phyloP scores from a whole-genome alignment of 1,140 invertebrate species.

The Tetragonula clypearis region DNA sequence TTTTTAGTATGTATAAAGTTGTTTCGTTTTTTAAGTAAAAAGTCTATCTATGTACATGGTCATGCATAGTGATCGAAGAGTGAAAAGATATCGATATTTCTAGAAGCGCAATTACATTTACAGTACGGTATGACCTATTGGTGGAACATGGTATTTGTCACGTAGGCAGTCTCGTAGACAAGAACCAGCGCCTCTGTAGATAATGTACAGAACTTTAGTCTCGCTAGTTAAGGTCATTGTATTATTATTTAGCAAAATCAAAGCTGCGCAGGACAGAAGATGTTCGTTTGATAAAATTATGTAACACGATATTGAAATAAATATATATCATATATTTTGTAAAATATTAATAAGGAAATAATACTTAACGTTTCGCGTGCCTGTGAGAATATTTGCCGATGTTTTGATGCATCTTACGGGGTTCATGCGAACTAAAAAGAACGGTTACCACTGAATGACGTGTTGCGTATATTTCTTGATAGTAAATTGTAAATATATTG shows the following conservation, averaged over 20 bases:
- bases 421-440: slow-evolving; percentile 57
- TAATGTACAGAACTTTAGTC: slow-evolving; percentile 24
- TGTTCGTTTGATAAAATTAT: not conserved
- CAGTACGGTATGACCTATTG: slow-evolving; percentile 17
- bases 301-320: not conserved
- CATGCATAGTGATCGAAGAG: not conserved
- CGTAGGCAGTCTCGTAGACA: slow-evolving; percentile 66
- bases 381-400: slow-evolving; percentile 18
- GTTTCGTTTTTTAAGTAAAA: not conserved
- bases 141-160: slow-evolving; percentile 64
- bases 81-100: slow-evolving; percentile 38
- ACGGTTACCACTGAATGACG: slow-evolving; percentile 61
- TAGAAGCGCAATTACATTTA: slow-evolving; percentile 27
- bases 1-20: not conserved
- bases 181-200: slow-evolving; percentile 41
- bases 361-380: not conserved
- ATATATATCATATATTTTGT: not conserved
- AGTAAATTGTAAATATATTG: slow-evolving; percentile 63
- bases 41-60: not conserved
- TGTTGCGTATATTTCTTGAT: slow-evolving; percentile 51
- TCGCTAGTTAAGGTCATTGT: not conserved
- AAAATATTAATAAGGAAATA: not conserved
- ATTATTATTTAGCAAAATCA: no score
- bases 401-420: slow-evolving; percentile 64
- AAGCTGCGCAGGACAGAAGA: not conserved